Base-by-base conservation (phyloP, 92 coral and sea anemone species). In the Micromussa lordhowensis region DNA sequence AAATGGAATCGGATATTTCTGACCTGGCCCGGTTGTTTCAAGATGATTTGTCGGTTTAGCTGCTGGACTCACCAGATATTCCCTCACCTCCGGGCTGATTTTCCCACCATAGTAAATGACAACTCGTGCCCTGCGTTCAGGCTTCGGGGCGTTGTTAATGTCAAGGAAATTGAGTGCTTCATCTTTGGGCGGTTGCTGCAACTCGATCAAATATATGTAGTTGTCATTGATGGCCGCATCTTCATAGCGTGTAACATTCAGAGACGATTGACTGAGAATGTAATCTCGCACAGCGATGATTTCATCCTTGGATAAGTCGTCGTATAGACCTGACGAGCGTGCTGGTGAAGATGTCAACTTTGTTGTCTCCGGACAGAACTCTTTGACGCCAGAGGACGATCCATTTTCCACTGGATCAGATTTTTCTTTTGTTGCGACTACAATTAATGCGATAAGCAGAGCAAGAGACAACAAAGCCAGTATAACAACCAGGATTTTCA, bases 221-320 rank as follows among this genome's bases (percentile, higher is more conserved):
- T 95, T 95, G 49, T 88, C 76, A 31, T 83, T 57, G 1, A 91
- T 77, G 14, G 91, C 88, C 4, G 98, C 98, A 0, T 78, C 17
- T 38, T 86, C 75, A 78, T 51, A 68, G 5, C 93, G 90, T 86
- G 95, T 91, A 2, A 95, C 80, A 49, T 95, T 91, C 82, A 95
- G 77, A 16, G 86, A 80, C 4, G 87, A 34, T n/a, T 93, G 84
- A 2, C 64, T 24, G 21, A 95, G 86, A 59, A 95, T 68, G 83
- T 84, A 95, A 77, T 88, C 92, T n/a, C 95, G 85, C 9, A 95
- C 96, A 73, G 96, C 93, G 21, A 85, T 57, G 86, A 95, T 91
- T 78, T 95, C 98, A 4, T 91, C 88, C 66, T 36, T 82, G 57
- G 93, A 80, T 26, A 95, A 85, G 73, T 95, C 98, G 70, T 94